Percentiles rank a stretch among this genome's conserved stretches.
These are phyloP conservation scores for Acanthisitta chloris DNA, from an alignment of 2,113 vertebrate genomes.

Conservation along the genomic window DNA sequence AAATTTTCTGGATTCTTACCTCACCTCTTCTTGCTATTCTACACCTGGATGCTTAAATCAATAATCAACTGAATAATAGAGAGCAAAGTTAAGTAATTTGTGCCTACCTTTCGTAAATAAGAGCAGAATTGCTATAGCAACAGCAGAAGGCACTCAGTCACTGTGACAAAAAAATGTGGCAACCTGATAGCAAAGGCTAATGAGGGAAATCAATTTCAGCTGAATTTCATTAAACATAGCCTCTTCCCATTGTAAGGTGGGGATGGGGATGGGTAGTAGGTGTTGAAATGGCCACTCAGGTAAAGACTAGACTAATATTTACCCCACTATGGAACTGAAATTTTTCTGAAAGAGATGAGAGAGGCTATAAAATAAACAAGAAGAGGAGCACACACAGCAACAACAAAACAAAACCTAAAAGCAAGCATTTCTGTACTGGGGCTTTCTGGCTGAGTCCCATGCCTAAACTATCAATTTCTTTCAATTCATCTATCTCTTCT, in stretches of 20 bases:
- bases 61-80: not conserved
- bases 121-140: constrained; percentile 7
- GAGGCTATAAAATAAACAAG: not conserved
- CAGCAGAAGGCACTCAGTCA: not conserved
- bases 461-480: not conserved
- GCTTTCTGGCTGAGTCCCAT: not conserved
- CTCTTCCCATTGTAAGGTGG: not conserved
- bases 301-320: not conserved
- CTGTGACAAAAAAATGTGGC: constrained; percentile 21
- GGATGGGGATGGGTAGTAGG: too few relatives aligned
- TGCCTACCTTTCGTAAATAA: not conserved
- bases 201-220: not conserved
- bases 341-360: not conserved
- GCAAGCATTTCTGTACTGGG: not conserved
- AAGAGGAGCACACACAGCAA: not conserved
- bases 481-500: not conserved
- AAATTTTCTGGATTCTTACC: not conserved
- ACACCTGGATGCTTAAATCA: not conserved
- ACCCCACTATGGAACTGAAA: not conserved
- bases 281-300: not conserved
- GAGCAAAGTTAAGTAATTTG: not conserved
- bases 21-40: not conserved
- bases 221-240: not conserved
- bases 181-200: not conserved
- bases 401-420: not conserved